Conservation (phyloP, 2,113 vertebrate species). For the Panthera leo region DNA sequence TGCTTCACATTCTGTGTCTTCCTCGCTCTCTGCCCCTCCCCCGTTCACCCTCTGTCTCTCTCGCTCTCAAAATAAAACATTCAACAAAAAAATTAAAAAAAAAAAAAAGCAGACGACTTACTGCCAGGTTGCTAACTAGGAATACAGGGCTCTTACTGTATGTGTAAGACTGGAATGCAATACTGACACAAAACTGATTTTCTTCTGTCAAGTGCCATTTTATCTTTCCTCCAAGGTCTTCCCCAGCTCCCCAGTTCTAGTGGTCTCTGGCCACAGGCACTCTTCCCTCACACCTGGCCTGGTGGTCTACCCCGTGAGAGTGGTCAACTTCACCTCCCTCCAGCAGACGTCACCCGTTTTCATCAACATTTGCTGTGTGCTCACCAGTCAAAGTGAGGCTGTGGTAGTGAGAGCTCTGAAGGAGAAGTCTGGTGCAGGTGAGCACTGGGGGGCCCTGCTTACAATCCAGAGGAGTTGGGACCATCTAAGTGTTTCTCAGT, state of each 20-base stretch:
- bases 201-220: background rate
- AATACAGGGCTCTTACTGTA: background rate
- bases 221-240: conserved; percentile 65
- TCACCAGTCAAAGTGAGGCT: conserved; percentile 75
- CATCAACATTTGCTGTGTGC: conserved; percentile 79
- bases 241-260: conserved; percentile 66
- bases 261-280: background rate
- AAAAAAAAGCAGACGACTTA: background rate
- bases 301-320: conserved; percentile 50
- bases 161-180: background rate
- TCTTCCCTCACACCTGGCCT: conserved; percentile 52
- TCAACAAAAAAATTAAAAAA: too few species aligned
- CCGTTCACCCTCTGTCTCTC: too few species aligned
- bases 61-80: too few species aligned
- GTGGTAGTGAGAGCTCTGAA: conserved; percentile 62
- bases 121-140: background rate
- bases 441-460: conserved; percentile 22
- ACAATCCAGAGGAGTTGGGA: background rate
- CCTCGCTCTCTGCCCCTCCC: too few species aligned
- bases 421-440: conserved; percentile 47
- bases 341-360: conserved; percentile 73
- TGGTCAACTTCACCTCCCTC: conserved; percentile 78
- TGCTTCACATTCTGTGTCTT: too few species aligned
- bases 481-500: background rate
- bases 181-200: background rate